phyloP scores from a whole-genome alignment of 1,140 invertebrate species.

The Hestina assimilis region DNA sequence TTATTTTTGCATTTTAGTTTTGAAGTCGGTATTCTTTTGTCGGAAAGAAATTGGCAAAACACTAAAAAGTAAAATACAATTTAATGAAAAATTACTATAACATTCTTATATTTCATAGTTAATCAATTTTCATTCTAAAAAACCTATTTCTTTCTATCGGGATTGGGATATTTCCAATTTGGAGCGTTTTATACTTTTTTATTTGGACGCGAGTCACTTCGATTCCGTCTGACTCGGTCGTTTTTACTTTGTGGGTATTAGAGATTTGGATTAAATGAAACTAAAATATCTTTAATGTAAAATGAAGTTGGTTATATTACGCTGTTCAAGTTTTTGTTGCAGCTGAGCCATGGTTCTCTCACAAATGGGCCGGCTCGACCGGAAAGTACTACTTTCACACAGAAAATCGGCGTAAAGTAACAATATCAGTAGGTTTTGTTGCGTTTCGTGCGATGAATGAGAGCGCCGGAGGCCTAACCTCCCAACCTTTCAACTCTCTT shows the following conservation, averaged over 20 bases:
- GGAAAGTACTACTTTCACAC: too few species aligned
- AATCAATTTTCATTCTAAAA: background rate
- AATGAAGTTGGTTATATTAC: background rate
- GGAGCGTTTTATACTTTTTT: constrained; percentile 1
- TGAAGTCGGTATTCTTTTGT: too few species aligned
- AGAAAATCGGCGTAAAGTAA: too few species aligned
- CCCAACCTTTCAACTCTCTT: too few species aligned
- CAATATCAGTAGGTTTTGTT: too few species aligned
- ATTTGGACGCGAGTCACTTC: constrained; percentile 2
- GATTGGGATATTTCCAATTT: constrained; percentile 2
- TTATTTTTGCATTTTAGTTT: too few species aligned
- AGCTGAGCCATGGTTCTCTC: too few species aligned
- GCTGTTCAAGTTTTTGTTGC: background rate
- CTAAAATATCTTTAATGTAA: background rate
- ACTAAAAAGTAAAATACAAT: too few species aligned
- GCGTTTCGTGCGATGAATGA: too few species aligned
- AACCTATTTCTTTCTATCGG: background rate
- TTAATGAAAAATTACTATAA: background rate
- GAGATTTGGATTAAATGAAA: background rate
- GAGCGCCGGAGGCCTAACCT: too few species aligned
- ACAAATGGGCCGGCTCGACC: too few species aligned
- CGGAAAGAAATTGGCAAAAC: too few species aligned
- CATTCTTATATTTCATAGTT: background rate
- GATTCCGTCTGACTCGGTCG: background rate
- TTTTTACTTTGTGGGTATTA: background rate